Evolutionary conservation across 2,888 invertebrate genomes (phyloP).

Genomic region (Scaptodrosophila latifasciaeformis): DNA sequence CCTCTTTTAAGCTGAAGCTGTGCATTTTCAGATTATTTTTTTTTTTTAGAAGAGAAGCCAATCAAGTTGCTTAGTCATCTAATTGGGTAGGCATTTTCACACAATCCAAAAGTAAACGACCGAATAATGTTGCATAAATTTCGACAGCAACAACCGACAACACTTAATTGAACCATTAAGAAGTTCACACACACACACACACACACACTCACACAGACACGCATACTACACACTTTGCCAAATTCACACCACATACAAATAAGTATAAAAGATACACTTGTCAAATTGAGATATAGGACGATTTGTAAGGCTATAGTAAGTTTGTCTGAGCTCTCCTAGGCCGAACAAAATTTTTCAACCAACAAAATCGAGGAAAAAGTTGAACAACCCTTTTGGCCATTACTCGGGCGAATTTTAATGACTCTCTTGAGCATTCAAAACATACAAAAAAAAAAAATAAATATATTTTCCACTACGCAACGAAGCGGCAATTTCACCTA

Average conservation of each 20-base stretch:
- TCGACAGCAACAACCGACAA: too few species aligned
- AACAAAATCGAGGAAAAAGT: constrained; percentile 28
- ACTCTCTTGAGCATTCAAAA: constrained; percentile 52
- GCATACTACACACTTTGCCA: too few species aligned
- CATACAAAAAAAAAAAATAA: constrained; percentile 37
- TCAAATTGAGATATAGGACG: too few species aligned
- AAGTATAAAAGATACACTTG: background rate
- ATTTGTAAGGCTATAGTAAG: too few species aligned
- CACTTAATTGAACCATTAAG: constrained; percentile 27
- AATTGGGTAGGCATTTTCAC: background rate
- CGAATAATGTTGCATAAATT: background rate
- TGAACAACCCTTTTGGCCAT: constrained; percentile 50
- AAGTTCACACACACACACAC: constrained; percentile 28
- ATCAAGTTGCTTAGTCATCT: too few species aligned
- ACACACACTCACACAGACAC: constrained; percentile 15
- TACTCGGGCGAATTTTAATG: constrained; percentile 56
- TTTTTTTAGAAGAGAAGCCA: too few species aligned
- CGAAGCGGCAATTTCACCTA: too few species aligned
- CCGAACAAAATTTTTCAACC: background rate
- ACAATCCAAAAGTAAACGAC: background rate
- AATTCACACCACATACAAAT: constrained; percentile 4
- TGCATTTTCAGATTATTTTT: background rate
- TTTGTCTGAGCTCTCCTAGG: too few species aligned
- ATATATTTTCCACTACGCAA: too few species aligned
- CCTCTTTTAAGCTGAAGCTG: background rate